Base-by-base conservation (phyloP, 2,888 invertebrate genomes). In the Drosophila pseudotalamancana region DNA sequence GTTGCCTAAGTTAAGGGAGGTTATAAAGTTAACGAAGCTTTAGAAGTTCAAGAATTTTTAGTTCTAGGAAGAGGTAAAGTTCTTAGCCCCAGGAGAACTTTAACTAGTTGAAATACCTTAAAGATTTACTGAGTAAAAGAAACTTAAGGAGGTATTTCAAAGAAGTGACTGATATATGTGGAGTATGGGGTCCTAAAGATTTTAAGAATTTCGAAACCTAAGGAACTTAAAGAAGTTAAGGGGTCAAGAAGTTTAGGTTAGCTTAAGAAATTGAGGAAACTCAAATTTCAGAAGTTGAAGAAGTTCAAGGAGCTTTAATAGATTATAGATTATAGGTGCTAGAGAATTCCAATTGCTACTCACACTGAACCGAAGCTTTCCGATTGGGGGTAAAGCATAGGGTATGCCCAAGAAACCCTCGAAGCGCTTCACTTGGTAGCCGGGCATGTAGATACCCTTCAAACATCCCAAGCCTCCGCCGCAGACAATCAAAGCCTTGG, bases 361-460 rank as follows among this genome's bases (percentile, higher is more conserved):
- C 55, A 91, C 91, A 45, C 83, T 86, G 67, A 91, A 90, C 21
- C 91, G 74, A 27, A 91, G 66, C 12, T 89, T 77, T 0, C 86
- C 90, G 9, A 90, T 23, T 0, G 91, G 91, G 11, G 91, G 91
- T 74, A 85, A 64, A 3, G 91, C 91, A 51, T 87, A 91, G 11
- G 91, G 91, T 35, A 91, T 87, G 45, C 91, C 91, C 54, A 91
- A 56, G 57, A 88, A 91, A 6, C 87, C 91, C 66, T 91, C 90
- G 76, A 89, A 91, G 1, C 68, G 57, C 4, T 78, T 75, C n/a
- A 55, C 74, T 60, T 86, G 86, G 60, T 81, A 89, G 25, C 90
- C 90, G 1, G 78, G 69, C 79, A 88, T 87, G 27, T 79, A 40
- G 23, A 49, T 72, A 35, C 91, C 91, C 60, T 77, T 70, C 14